Percentiles rank a stretch among this genome's conserved stretches.
Evolutionary conservation across 2,888 invertebrate genomes (phyloP).

Genomic region (Leistus spinibarbis): DNA sequence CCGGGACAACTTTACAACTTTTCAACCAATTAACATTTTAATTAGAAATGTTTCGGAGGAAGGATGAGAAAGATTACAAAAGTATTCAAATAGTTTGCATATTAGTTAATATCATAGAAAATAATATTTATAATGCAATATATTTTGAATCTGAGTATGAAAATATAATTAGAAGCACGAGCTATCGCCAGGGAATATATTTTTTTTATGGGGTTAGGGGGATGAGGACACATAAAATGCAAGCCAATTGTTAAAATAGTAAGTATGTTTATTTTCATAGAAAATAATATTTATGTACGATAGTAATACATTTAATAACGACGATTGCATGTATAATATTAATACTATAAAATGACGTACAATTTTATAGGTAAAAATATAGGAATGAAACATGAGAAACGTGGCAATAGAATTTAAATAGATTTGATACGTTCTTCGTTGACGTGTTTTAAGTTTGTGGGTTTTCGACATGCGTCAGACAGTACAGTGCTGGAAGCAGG

Average conservation of each 20-base stretch:
- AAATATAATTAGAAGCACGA: too few species aligned
- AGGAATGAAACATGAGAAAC: background rate
- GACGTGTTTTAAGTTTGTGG: constrained; percentile 15
- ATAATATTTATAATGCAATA: too few species aligned
- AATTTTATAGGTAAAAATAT: background rate
- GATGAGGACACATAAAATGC: too few species aligned
- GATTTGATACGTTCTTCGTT: constrained; percentile 33
- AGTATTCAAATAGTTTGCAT: background rate
- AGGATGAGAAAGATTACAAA: background rate
- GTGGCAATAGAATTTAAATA: constrained; percentile 14
- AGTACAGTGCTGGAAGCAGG: constrained; percentile 14
- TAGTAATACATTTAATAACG: background rate
- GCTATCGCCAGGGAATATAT: too few species aligned
- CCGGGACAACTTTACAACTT: background rate
- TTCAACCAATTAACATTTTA: constrained; percentile 1
- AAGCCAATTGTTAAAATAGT: background rate
- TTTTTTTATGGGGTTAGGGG: too few species aligned
- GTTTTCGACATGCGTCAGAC: constrained; percentile 17
- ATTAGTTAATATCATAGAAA: too few species aligned
- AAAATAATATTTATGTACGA: constrained; percentile 3
- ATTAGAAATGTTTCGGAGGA: background rate
- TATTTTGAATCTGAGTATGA: too few species aligned
- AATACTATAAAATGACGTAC: background rate
- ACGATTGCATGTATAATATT: background rate
- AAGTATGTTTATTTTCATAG: constrained; percentile 6